Base-by-base conservation (phyloP, 2,888 invertebrate species). In the Maniola hyperantus region DNA sequence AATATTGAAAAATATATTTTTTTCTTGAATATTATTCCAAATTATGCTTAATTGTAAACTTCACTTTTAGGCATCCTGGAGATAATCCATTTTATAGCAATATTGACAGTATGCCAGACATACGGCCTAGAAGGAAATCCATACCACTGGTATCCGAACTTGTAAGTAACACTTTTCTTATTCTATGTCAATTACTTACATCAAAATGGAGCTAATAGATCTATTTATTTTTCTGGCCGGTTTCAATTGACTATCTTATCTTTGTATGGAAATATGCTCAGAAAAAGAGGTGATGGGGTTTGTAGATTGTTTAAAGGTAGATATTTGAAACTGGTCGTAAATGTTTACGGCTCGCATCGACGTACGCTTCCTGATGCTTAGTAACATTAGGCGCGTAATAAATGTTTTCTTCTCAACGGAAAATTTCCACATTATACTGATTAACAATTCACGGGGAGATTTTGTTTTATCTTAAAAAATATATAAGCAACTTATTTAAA, bases 61-160 rank as follows among this genome's bases (percentile, higher is more conserved):
- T 62, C 66, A 74, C 74, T 69, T 76, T 69, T 93, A 96, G 96
- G 76, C 97, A 97, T 83, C 97, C 98, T 20, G 97, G 97, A 76
- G 98, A 99, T 92, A 99, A 99, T 93, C 98, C 99, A 10, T 99
- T 99, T 94, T 99, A 99, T 95, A 99, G 98, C 91, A 98, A 98
- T 90, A 99, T 99, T 93, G 99, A 99, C 95, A 99, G 99, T 84
- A 99, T 98, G 98, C 99, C 99, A 61, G 99, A 99, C 89, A 99
- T 99, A 89, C 96, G 99, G 82, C 98, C 99, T 64, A 94, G 98
- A 81, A 95, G 99, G 84, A 99, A 99, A 93, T 99, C 99, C 63
- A 99, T 99, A 83, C 99, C 99, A 42, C 95, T 99, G 82, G 99
- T 99, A 80, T 99, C 99, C 71, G 99, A 99, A 93, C 95, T 99